Conservation (phyloP, 2,888 invertebrate species). For the Gymnoscelis rufifasciata region DNA sequence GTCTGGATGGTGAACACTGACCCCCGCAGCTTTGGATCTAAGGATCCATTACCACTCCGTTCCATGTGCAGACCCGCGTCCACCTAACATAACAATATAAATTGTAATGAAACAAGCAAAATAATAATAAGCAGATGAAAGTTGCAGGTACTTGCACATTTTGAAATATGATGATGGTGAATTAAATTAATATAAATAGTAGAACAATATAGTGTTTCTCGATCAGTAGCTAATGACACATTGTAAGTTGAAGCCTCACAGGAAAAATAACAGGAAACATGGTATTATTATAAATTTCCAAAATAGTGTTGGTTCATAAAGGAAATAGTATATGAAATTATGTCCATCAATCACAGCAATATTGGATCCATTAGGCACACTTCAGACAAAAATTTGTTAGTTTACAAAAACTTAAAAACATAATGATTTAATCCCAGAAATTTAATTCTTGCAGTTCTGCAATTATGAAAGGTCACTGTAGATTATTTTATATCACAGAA, state of each 20-base stretch:
- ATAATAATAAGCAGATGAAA: conserved; percentile 1
- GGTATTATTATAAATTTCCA: not conserved
- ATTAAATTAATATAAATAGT: not conserved
- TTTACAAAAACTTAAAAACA: too few relatives aligned
- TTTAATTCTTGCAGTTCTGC: too few relatives aligned
- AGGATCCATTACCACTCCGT: conserved; percentile 87
- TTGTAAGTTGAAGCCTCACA: not conserved
- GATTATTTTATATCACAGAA: too few relatives aligned
- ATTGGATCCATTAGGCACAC: too few relatives aligned
- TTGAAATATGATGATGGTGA: too few relatives aligned
- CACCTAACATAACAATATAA: conserved; percentile 73
- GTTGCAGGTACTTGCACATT: too few relatives aligned
- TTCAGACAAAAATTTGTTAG: too few relatives aligned
- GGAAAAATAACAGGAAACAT: conserved; percentile 21
- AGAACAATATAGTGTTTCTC: not conserved
- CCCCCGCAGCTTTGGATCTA: conserved; percentile 76
- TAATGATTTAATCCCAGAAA: too few relatives aligned
- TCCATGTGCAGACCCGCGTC: conserved; percentile 92
- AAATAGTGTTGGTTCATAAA: too few relatives aligned
- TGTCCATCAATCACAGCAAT: too few relatives aligned
- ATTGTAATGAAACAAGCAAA: not conserved
- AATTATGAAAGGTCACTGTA: too few relatives aligned
- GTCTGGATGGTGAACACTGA: conserved; percentile 93
- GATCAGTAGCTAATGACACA: not conserved
- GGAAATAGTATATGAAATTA: too few relatives aligned